Percentiles rank a stretch among this genome's conserved stretches.
These are phyloP conservation scores for Limnephilus lunatus DNA, from an alignment of 2,888 invertebrate genomes.

Conservation along the genomic window DNA sequence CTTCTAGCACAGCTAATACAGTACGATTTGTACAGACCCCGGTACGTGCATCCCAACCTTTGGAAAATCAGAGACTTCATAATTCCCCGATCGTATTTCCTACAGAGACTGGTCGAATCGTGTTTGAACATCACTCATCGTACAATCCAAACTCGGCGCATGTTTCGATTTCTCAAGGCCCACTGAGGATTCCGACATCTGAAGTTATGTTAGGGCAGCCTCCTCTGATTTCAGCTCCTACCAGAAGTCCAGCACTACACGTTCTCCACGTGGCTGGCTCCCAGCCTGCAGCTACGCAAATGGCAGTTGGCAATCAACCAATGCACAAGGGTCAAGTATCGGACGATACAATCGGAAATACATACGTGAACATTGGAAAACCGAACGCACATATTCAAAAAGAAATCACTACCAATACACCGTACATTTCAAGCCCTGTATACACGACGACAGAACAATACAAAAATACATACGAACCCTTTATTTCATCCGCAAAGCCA, in stretches of 20 bases:
- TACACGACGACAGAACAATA: constrained; percentile 58
- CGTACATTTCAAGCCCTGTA: constrained; percentile 18
- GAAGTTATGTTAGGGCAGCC: constrained; percentile 5
- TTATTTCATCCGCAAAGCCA: constrained; percentile 67
- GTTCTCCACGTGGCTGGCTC: constrained; percentile 66
- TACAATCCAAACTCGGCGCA: constrained; percentile 44
- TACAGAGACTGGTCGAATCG: constrained; percentile 63
- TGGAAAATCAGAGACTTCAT: constrained; percentile 42
- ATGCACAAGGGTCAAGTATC: constrained; percentile 72
- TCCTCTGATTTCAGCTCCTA: constrained; percentile 58
- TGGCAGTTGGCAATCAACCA: constrained; percentile 65
- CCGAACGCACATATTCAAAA: constrained; percentile 72
- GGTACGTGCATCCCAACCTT: constrained; percentile 2
- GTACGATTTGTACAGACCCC: constrained; percentile 33
- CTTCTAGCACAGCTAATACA: constrained; percentile 11
- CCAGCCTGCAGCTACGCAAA: constrained; percentile 65
- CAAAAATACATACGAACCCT: constrained; percentile 67
- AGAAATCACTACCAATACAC: constrained; percentile 58
- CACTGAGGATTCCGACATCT: constrained; percentile 6
- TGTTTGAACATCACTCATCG: constrained; percentile 65
- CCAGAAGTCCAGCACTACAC: constrained; percentile 61
- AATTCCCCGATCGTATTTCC: constrained; percentile 62
- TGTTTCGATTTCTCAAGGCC: not conserved
- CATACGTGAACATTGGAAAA: constrained; percentile 73
- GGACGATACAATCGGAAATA: constrained; percentile 71